Evolutionary conservation across 2,797 vertebrate species (phyloP).

Genomic region (Rallus crepitans): DNA sequence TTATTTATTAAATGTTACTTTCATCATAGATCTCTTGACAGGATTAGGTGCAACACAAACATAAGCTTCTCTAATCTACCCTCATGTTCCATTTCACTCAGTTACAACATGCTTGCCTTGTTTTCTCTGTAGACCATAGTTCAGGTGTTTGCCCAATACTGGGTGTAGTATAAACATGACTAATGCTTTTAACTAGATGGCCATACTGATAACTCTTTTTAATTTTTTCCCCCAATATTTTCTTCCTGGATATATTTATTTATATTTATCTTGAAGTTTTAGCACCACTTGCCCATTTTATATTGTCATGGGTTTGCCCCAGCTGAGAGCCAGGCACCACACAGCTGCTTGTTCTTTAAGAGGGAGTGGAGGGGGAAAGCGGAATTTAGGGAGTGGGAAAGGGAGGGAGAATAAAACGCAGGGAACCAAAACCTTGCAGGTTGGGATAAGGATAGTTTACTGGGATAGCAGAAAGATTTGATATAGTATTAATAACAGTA

Average conservation of each 20-base stretch:
- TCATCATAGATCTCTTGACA: background rate
- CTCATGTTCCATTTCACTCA: background rate
- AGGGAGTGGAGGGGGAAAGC: no score
- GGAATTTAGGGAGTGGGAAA: no score
- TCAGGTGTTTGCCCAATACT: background rate
- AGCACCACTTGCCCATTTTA: background rate
- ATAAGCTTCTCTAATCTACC: background rate
- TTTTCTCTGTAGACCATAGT: background rate
- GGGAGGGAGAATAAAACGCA: no score
- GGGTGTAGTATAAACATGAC: background rate
- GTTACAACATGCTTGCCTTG: background rate
- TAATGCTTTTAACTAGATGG: constrained; percentile 30
- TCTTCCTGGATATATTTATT: background rate
- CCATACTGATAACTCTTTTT: background rate
- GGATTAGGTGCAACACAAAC: background rate
- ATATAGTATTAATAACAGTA: no score
- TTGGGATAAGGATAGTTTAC: no score
- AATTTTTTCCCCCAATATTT: background rate
- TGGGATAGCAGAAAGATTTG: no score
- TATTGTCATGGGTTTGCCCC: background rate
- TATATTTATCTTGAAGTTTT: constrained; percentile 11
- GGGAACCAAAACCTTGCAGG: no score
- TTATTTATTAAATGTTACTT: constrained; percentile 19
- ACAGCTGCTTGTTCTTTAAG: no score
- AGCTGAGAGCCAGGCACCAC: no score